Evolutionary conservation across 2,888 invertebrate genomes (phyloP), one percentile per base, ranked within the genome.

Genomic region (Escarpia spicata): DNA sequence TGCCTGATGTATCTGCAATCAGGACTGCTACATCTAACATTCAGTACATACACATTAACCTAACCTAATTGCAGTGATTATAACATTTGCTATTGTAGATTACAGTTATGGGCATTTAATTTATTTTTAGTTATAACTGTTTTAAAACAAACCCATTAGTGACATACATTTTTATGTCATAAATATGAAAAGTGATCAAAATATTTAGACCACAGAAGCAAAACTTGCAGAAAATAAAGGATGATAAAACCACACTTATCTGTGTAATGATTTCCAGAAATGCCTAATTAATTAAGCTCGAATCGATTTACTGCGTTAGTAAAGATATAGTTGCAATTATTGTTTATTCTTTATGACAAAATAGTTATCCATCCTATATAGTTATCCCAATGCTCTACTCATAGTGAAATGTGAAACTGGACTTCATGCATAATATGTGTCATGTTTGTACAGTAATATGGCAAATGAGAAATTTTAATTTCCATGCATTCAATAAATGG

Each of bases 181-280:
- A n/a, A 15, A 26, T 26, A 26, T 26, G 6, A 15, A 0, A 26
- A 6, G 6, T n/a, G 75, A 19, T 3, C 19, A n/a, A 75, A 4
- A 75, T 75, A 75, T 75, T 75, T 75, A 75, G 75, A 75, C 75
- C 75, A 75, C 75, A 75, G 75, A 75, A 75, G 26, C 75, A 26
- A 75, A 75, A 75, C 75, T 75, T n/a, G n/a, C 75, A 75, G 75
- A 19, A 75, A 75, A 75, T 26, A 26, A 26, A 26, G 3, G 6
- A 75, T 52, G 52, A 75, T 75, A 75, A 75, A 75, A 19, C 6
- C 45, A 37, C 52, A 10, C 0, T 52, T 52, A 52, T 52, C 9
- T 52, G 8, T 52, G 26, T 60, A 15, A 75, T 19, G 26, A 75
- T 75, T 75, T 75, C 19, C 75, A 75, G 75, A 75, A 19, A 75